phyloP scores from a whole-genome alignment of 1,140 invertebrate species.

The Procambarus virginalis region DNA sequence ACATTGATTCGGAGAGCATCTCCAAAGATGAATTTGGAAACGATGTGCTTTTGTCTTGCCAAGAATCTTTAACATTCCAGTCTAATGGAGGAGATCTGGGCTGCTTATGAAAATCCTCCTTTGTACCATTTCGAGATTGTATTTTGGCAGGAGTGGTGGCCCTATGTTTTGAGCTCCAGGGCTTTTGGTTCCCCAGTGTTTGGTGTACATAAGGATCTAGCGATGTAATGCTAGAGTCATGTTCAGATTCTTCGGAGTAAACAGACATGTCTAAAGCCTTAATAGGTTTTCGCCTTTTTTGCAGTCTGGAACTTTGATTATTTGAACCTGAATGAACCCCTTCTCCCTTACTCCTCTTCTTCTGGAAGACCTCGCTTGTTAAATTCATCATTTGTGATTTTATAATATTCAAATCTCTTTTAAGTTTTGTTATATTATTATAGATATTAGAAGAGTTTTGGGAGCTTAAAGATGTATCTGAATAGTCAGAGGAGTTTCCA shows the following conservation, averaged over 20 bases:
- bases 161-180: neutral
- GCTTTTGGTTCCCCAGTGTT: neutral
- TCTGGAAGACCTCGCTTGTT: slow-evolving; percentile 28
- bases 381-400: slow-evolving; percentile 38
- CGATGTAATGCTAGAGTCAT: neutral
- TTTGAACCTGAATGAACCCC: neutral
- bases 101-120: neutral
- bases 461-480: neutral
- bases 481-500: neutral
- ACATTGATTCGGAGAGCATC: neutral
- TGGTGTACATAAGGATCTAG: neutral
- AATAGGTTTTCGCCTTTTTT: neutral
- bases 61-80: neutral
- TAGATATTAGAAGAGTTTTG: slow-evolving; percentile 4
- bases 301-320: neutral
- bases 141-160: neutral
- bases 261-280: neutral
- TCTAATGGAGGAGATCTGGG: neutral
- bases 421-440: slow-evolving; percentile 31
- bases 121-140: neutral
- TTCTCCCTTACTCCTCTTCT: neutral
- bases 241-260: neutral
- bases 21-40: slow-evolving; percentile 6
- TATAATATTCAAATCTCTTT: slow-evolving; percentile 25
- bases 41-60: neutral